Evolutionary conservation across 2,888 invertebrate species (phyloP), one percentile per base, ranked within the genome.

Genomic region (Drosophila stalkeri): DNA sequence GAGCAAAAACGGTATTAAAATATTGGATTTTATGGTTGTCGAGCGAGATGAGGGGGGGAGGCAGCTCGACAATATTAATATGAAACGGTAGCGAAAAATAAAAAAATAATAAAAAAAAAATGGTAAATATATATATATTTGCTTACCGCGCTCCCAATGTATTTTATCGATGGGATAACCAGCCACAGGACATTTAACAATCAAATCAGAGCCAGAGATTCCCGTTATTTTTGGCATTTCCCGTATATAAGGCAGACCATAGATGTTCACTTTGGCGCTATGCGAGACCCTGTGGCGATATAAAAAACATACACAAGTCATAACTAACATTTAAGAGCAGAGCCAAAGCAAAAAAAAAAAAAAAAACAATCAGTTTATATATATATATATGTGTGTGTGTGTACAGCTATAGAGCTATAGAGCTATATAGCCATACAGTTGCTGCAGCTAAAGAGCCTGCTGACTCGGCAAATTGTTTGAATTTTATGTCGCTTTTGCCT

Each of bases 211-310:
- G 49, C 97, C 98, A 43, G 97, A 97, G 39, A 98, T 96, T 9
- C 97, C 97, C 11, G 96, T 97, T 76, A 97, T 96, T 94, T 97
- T 97, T 41, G 97, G 96, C 97, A 98, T 97, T 92, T 96, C 96
- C 47, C 98, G 94, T 86, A 98, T 97, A 91, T 95, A 97, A 49
- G 97, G 98, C 80, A 96, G 94, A 23, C 97, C 98, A 92, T 97
- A 98, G 84, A 98, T 96, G 93, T 98, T 98, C 83, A 98, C 97
- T 91, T 97, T 94, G 18, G 97, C 97, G 69, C 96, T 96, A 91
- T 98, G 98, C 54, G 95, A 94, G 14, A 96, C 95, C 86, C 93
- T 93, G 85, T 8, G 81, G 86, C 74, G 46, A 68, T 59, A 70
- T 64, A 75, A 73, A 70, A 73, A 73, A 77, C 70, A 80, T 59